A percentile compares a stretch with the other conserved stretches of the same genome.
phyloP scores from a whole-genome alignment of 1,140 invertebrate genomes.

The Oppia nitens region DNA sequence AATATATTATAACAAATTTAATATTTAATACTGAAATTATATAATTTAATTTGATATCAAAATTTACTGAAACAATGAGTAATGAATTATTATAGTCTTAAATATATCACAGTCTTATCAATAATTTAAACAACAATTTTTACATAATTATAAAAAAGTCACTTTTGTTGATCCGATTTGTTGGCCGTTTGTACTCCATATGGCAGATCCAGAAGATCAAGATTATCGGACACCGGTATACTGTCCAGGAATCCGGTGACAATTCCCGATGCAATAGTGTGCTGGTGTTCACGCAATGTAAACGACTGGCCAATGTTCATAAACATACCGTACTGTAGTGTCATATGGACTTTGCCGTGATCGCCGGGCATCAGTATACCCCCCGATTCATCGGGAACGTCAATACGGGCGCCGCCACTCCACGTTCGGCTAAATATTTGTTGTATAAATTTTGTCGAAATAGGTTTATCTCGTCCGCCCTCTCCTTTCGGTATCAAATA shows the following conservation, averaged over 20 bases:
- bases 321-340: constrained; percentile 35
- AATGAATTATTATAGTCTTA: too few relatives aligned
- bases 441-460: constrained; percentile 1
- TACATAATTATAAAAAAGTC: too few relatives aligned
- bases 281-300: constrained; percentile 1
- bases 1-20: neutral
- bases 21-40: too few relatives aligned
- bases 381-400: constrained; percentile 21
- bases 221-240: constrained; percentile 31
- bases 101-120: too few relatives aligned
- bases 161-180: too few relatives aligned
- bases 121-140: too few relatives aligned
- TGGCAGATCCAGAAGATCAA: neutral
- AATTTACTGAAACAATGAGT: too few relatives aligned
- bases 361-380: constrained; percentile 1
- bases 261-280: constrained; percentile 50
- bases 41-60: too few relatives aligned
- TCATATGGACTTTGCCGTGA: constrained; percentile 23
- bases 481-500: neutral
- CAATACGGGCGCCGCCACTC: neutral
- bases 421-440: neutral
- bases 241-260: constrained; percentile 53
- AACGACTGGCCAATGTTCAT: constrained; percentile 1
- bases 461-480: neutral
- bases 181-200: constrained; percentile 2